A percentile compares a stretch with the other conserved stretches of the same genome.
Conservation (phyloP, 2,888 invertebrate genomes). For the Operophtera brumata region DNA sequence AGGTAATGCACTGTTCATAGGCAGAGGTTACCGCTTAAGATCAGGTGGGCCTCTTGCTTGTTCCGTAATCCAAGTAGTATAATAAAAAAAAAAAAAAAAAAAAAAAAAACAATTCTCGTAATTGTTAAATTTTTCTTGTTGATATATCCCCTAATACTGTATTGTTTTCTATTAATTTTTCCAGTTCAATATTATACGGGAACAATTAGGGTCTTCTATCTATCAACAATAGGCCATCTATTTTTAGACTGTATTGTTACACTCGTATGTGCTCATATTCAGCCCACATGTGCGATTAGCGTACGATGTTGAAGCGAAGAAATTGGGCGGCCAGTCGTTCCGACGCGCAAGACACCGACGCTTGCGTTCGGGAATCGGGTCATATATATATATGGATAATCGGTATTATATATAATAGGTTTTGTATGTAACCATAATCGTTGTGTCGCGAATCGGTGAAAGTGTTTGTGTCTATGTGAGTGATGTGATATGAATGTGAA, state of each 20-base stretch:
- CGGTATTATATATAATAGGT: constrained; percentile 29
- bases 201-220: constrained; percentile 26
- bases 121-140: too few species aligned
- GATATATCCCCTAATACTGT: too few species aligned
- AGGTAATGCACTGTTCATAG: too few species aligned
- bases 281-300: constrained; percentile 45
- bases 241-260: constrained; percentile 40
- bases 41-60: too few species aligned
- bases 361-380: constrained; percentile 43
- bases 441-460: constrained; percentile 22
- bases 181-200: not conserved
- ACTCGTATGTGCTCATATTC: constrained; percentile 36
- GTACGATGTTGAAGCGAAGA: constrained; percentile 52
- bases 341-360: constrained; percentile 61
- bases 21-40: too few species aligned
- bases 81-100: too few species aligned
- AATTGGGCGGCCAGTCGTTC: constrained; percentile 65
- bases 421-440: constrained; percentile 15
- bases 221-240: constrained; percentile 37
- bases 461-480: constrained; percentile 31
- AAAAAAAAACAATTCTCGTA: too few species aligned
- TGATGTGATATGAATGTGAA: constrained; percentile 24
- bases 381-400: constrained; percentile 14
- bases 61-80: too few species aligned
- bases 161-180: too few species aligned